phyloP scores from a whole-genome alignment of 2,797 vertebrate species.

The Sebastes steindachneri region DNA sequence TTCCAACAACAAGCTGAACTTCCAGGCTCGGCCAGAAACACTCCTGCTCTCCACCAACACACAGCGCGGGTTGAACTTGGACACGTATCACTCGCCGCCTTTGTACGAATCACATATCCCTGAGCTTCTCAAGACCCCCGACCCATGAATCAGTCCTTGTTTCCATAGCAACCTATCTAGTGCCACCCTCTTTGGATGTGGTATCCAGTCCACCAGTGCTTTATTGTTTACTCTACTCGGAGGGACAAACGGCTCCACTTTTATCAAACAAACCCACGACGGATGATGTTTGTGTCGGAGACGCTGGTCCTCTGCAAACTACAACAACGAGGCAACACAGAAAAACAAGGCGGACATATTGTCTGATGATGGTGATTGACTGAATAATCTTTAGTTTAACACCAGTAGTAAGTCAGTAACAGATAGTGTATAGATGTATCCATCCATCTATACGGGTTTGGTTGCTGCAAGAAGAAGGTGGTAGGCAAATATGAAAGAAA shows the following conservation, averaged over 20 bases:
- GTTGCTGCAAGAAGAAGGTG: not conserved
- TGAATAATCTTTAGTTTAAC: not conserved
- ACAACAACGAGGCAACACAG: not conserved
- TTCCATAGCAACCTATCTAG: slow-evolving; percentile 60
- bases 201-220: slow-evolving; percentile 22
- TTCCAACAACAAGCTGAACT: slow-evolving; percentile 39
- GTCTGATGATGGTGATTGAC: not conserved
- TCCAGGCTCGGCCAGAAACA: slow-evolving; percentile 25
- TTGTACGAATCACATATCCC: slow-evolving; percentile 37
- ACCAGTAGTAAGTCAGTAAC: not conserved
- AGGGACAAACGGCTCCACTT: not conserved
- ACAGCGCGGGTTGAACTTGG: slow-evolving; percentile 30
- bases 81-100: slow-evolving; percentile 39
- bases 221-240: slow-evolving; percentile 4
- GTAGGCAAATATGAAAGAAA: not conserved
- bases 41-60: slow-evolving; percentile 31
- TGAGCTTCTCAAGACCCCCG: slow-evolving; percentile 33
- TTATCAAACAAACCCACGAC: not conserved
- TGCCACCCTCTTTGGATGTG: slow-evolving; percentile 42
- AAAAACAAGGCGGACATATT: not conserved
- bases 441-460: not conserved
- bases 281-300: not conserved
- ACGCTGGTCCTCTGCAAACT: not conserved
- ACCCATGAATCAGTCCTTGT: slow-evolving; percentile 54
- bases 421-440: not conserved